Evolutionary conservation across 2,888 invertebrate species (phyloP), one percentile per base, ranked within the genome.

Genomic region (Sclerodermus sp.): DNA sequence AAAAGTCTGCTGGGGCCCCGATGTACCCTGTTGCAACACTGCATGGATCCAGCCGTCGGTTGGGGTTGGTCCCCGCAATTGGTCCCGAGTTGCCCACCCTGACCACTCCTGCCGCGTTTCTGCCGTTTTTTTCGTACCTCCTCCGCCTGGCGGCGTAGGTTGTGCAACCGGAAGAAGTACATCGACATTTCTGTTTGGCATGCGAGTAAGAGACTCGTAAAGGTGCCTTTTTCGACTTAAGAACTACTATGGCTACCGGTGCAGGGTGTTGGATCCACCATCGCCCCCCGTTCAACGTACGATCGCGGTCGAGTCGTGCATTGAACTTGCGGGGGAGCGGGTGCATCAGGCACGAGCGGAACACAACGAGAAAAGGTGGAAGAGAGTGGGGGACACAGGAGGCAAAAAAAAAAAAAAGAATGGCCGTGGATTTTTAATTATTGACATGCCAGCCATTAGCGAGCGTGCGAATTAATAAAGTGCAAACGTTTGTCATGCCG

Each of bases 91-190:
- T 76, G 76, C 34, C 68, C 73, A 45, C 65, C 69, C 49, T 70
- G 71, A 45, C 64, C 65, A 44, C 70, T 70, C 45, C 70, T 71
- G 16, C 75, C 68, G 51, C 82, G 68, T 51, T 74, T 76, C 57
- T 79, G 76, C 68, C 84, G 82, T 72, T 83, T 85, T 76, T 86
- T 85, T 62, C 86, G 84, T 76, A 86, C 86, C 73, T 84, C 84
- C 80, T 91, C 91, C 81, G 90, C 90, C 78, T 89, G 89, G 60
- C 93, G 87, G 80, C 88, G 91, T 78, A 90, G 85, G 83, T 91
- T 92, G 86, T 91, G 93, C 79, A 93, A 87, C 70, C 93, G 93
- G 82, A 93, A 93, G 89, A 93, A 93, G 86, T 93, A 93, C 86
- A 93, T 87, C 84, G 93, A 93, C 93, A 93, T 93, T 83, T 86